Base-by-base conservation (phyloP, 2,797 vertebrate genomes). In the Oreortyx pictus region DNA sequence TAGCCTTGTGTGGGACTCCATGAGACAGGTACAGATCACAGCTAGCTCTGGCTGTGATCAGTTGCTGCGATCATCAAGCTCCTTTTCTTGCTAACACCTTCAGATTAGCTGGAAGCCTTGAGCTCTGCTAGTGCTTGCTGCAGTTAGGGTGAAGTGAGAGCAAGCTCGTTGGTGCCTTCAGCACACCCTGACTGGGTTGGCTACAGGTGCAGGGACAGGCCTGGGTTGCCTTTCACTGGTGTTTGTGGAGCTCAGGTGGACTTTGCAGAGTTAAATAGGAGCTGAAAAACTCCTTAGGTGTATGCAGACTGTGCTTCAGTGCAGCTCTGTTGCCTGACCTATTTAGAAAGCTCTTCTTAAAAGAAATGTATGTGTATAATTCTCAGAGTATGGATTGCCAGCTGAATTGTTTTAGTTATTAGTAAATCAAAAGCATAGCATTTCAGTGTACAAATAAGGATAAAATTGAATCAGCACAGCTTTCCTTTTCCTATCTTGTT, bases 271-370 rank as follows among this genome's bases (percentile, higher is more conserved):
- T 65, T 89, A 77, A 81, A 90, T 80, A 78, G n/a, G 89, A 94
- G 50, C 82, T 86, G 89, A 82, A 81, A 87, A 91, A 80, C 29
- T 72, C 65, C 88, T 62, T 76, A 80, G 37, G 79, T 49, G 82
- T 59, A 11, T 50, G 37, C 46, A 80, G 72, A 90, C 57, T 87
- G 54, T 43, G 67, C 43, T 80, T 89, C 56, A 78, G 29, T 78
- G 85, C 56, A 68, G 50, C 59, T 89, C 66, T 56, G 82, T 85
- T 85, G 62, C 49, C 56, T 91, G 87, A 72, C 84, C 59, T 66
- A 4, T 81, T 35, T 54, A 68, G 75, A 90, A 92, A 56, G 9
- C 19, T 49, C 3, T 79, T 52, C 52, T 31, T 86, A 39, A 93
- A 77, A 84, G 43, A 25, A 56, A 70, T 52, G 23, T 4, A 50